Evolutionary conservation across 2,888 invertebrate species (phyloP).

Genomic region (Callyntrura sp.): DNA sequence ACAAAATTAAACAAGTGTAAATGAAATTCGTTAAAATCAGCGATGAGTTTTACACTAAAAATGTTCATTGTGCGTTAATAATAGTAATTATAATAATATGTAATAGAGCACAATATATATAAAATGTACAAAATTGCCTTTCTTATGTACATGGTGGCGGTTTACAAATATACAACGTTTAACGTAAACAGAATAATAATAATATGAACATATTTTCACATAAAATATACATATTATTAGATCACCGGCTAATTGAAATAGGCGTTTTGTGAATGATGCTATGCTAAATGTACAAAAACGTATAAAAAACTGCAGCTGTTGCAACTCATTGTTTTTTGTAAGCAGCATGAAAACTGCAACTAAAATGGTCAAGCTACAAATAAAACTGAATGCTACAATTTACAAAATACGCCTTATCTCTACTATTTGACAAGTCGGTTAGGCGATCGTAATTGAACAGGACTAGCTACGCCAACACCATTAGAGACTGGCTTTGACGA

Average conservation of each 20-base stretch:
- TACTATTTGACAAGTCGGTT: conserved; percentile 68
- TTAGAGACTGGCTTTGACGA: conserved; percentile 56
- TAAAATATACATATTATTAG: conserved; percentile 8
- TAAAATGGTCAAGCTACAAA: background rate
- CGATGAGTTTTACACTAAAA: background rate
- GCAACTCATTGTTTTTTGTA: background rate
- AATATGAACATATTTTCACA: background rate
- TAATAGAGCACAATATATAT: background rate
- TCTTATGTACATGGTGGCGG: background rate
- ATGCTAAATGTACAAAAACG: background rate
- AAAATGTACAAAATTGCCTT: conserved; percentile 31
- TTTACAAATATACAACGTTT: background rate
- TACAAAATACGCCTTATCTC: background rate
- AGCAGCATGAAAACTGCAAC: background rate
- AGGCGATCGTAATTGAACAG: conserved; percentile 77
- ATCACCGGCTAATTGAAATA: conserved; percentile 23
- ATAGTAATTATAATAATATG: background rate
- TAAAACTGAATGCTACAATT: background rate
- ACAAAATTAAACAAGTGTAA: conserved; percentile 19
- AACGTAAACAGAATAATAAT: background rate
- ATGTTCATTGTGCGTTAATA: conserved; percentile 21
- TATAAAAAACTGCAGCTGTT: background rate
- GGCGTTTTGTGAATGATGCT: background rate
- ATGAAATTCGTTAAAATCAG: conserved; percentile 16
- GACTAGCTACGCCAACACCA: conserved; percentile 78